phyloP scores from a whole-genome alignment of 2,113 vertebrate species.

The Miniopterus natalensis region DNA sequence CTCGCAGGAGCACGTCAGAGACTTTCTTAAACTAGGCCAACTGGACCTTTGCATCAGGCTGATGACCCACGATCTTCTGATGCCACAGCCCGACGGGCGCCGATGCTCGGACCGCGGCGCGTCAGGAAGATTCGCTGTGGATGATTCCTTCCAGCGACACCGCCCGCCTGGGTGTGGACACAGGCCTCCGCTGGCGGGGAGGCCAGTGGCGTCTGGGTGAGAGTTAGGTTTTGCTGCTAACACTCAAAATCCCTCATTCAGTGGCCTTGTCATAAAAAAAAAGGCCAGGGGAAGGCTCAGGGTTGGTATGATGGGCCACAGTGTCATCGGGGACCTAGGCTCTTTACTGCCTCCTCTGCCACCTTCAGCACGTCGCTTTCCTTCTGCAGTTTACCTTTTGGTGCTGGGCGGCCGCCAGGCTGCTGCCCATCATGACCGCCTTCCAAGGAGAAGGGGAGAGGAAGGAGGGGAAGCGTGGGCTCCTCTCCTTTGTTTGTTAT shows the following conservation, averaged over 20 bases:
- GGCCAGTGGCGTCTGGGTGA: background rate
- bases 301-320: background rate
- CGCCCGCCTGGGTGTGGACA: background rate
- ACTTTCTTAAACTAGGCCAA: background rate
- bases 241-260: background rate
- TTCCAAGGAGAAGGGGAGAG: background rate
- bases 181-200: background rate
- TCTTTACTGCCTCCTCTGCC: background rate
- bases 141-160: conserved; percentile 30
- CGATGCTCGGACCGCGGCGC: background rate
- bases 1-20: background rate
- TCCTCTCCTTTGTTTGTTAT: background rate
- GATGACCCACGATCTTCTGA: background rate
- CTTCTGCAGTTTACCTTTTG: background rate
- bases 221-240: background rate
- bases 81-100: background rate
- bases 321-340: background rate
- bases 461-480: background rate
- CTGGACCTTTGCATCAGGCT: conserved; percentile 7
- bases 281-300: background rate
- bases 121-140: background rate
- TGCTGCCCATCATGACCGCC: background rate
- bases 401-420: background rate
- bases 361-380: background rate
- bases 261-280: background rate